Evolutionary conservation across 2,888 invertebrate genomes (phyloP), one percentile per base, ranked within the genome.

Genomic region (Dasypogon diadema): DNA sequence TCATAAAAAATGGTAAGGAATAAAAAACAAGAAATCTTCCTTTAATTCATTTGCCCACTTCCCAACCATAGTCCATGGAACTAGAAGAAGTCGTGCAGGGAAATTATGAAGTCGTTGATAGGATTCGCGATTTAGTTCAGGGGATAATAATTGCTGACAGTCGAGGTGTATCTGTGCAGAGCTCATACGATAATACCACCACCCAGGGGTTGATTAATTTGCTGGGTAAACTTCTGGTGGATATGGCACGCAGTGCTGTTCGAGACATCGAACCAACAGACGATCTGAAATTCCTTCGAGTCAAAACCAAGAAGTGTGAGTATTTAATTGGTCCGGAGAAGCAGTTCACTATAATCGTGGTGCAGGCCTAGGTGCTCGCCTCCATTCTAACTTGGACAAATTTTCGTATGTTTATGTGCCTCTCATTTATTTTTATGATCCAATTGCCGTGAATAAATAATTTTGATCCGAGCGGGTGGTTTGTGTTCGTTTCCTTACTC

Each of bases 251-350:
- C 48, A 85, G 84, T 75, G 80, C 80, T 4, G 77, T 85, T 1
- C 81, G 85, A 0, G 85, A 85, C 77, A 68, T 85, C 16, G 85
- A 85, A 76, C 79, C 83, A 30, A 79, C 81, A 12, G 84, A 85
- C 75, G 81, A 83, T 68, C 80, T 85, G 8, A 79, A 77, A 46
- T 85, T 82, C 77, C 75, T 85, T 54, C 81, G 85, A 2, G 81
- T 85, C n/a, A 80, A 76, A n/a, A 84, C 85, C 6, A 81, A 82
- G 54, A 85, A 84, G 76, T 80, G 79, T 37, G 85, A 85, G 76
- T 84, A 82, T 77, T 79, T 85, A 8, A 80, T 85, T 24, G 84
- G 83, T 0, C 82, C 84, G 0, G 83, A 85, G 73, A 79, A 81
- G 0, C 80, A 82, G 2, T 85, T 85, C 76, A 85, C 83, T 3